Conservation (phyloP, 2,113 vertebrate species). For the Archilochus colubris region DNA sequence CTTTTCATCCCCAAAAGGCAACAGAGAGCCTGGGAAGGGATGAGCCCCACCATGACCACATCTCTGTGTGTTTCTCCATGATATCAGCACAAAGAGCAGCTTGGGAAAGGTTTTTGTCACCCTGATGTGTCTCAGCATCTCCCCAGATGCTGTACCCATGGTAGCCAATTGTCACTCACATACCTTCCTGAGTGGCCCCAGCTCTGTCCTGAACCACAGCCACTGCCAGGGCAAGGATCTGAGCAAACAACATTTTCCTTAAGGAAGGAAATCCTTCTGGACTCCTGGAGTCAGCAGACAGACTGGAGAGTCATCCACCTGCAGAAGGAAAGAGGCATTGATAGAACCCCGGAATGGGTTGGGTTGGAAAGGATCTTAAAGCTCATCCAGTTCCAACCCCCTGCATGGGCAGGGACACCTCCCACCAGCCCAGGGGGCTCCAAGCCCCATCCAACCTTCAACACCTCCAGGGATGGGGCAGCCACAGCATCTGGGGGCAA, state of each 20-base stretch:
- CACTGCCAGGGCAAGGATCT: not conserved
- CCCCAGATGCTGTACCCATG: not conserved
- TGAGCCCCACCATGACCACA: not conserved
- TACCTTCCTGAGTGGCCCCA: conserved; percentile 3
- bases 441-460: too few relatives aligned
- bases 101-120: not conserved
- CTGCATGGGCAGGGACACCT: too few relatives aligned
- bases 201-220: not conserved
- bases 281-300: not conserved
- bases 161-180: not conserved
- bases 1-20: not conserved
- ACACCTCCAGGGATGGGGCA: too few relatives aligned
- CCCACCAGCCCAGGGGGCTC: too few relatives aligned
- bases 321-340: not conserved
- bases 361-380: too few relatives aligned
- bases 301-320: not conserved
- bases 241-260: not conserved
- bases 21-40: not conserved
- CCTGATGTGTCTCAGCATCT: not conserved
- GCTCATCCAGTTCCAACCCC: too few relatives aligned
- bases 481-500: too few relatives aligned
- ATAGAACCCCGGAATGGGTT: too few relatives aligned
- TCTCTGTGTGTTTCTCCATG: accelerated
- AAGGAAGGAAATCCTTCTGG: not conserved
- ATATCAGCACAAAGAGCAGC: not conserved